Evolutionary conservation across 2,888 invertebrate genomes (phyloP).

Genomic region (Heteromyza rotundicornis): DNA sequence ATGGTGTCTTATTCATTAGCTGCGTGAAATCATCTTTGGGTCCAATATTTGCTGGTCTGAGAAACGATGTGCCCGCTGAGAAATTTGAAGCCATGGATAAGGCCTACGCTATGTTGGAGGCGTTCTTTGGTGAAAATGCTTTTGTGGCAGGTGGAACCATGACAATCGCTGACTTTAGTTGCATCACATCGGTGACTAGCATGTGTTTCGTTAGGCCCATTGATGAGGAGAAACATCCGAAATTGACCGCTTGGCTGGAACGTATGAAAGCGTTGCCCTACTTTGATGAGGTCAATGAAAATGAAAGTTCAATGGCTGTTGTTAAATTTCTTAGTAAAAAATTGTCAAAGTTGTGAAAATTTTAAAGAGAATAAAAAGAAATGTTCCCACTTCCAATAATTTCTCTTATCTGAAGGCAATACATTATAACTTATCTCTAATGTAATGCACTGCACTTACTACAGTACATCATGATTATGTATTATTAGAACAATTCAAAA

Average conservation of each 20-base stretch:
- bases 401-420: too few species aligned
- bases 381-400: too few species aligned
- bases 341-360: too few species aligned
- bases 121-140: conserved; percentile 29
- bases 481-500: too few species aligned
- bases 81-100: conserved; percentile 31
- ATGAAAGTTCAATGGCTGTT: too few species aligned
- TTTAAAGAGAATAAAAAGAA: too few species aligned
- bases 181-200: conserved; percentile 32
- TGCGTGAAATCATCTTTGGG: too few species aligned
- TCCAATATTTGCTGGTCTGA: conserved; percentile 52
- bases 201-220: conserved; percentile 32
- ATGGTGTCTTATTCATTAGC: conserved; percentile 75
- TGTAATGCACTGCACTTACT: too few species aligned
- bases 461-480: too few species aligned
- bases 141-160: conserved; percentile 42
- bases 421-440: too few species aligned
- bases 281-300: conserved; percentile 37
- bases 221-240: conserved; percentile 37
- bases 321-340: too few species aligned
- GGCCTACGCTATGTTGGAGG: conserved; percentile 34
- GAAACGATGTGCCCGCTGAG: conserved; percentile 19
- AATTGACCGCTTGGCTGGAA: conserved; percentile 38
- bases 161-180: conserved; percentile 47
- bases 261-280: conserved; percentile 41